These are phyloP conservation scores for Lamproptera curius DNA, from an alignment of 2,888 invertebrate species.

Conservation along the genomic window DNA sequence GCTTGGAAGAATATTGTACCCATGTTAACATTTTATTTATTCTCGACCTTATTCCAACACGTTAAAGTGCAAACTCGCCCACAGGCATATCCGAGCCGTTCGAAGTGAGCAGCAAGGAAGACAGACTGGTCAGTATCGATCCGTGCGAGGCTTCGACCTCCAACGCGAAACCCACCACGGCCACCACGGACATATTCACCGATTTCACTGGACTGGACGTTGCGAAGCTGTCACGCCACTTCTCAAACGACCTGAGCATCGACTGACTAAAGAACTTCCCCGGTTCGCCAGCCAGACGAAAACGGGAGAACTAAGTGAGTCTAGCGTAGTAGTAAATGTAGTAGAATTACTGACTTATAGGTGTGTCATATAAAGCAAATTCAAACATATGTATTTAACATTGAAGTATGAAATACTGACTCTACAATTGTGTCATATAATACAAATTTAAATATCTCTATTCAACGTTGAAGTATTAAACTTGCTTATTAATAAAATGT, in stretches of 20 bases:
- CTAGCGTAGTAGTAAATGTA: conserved; percentile 13
- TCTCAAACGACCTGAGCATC: conserved; percentile 69
- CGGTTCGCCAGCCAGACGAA: conserved; percentile 57
- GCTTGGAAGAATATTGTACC: too few species aligned
- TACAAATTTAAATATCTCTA: too few species aligned
- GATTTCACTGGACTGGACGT: conserved; percentile 71
- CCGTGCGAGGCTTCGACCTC: conserved; percentile 45
- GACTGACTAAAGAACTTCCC: conserved; percentile 76
- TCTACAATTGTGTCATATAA: background rate
- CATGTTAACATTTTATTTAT: too few species aligned
- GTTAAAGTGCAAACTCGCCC: background rate
- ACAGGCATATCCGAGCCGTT: conserved; percentile 71
- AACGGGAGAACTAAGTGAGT: too few species aligned
- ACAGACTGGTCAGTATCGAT: conserved; percentile 46
- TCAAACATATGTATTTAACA: background rate
- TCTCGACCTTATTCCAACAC: too few species aligned
- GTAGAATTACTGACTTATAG: background rate
- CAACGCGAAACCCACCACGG: conserved; percentile 43
- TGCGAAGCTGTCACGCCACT: conserved; percentile 66
- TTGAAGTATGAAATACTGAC: background rate
- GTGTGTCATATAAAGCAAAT: background rate
- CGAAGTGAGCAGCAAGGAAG: conserved; percentile 67
- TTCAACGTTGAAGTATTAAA: background rate
- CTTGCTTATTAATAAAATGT: background rate
- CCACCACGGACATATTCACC: conserved; percentile 62